Base-by-base conservation (phyloP, 2,797 vertebrate genomes). In the Sphenopsis melanotis region DNA sequence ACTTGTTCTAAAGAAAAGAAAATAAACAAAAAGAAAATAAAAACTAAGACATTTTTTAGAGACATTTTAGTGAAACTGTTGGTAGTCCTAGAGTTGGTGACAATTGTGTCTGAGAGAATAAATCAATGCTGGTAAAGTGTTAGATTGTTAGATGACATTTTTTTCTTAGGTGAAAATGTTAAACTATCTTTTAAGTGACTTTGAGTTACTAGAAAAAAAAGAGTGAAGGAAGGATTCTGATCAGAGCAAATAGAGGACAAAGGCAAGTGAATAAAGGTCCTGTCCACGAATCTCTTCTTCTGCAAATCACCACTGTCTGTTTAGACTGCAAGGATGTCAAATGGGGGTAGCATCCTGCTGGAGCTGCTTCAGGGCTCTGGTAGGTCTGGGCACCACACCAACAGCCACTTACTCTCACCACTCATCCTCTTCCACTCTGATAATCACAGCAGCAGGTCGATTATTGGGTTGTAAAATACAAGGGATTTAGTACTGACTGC, bases 391-490 rank as follows among this genome's bases (percentile, higher is more conserved):
- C 90, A 93, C 66, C 88, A 84, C 34, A 94, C 94, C 95, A 96
- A 87, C 83, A 95, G 55, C 72, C 94, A 90, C 95, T 96, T 95
- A 95, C 70, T 90, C 93, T 91, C 23, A 0, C 93, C 90, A 88
- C 95, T 96, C 91, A 72, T 96, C 89, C 72, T 81, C 95, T 93
- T 96, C 93, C 93, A 96, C 93, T 90, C 93, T 60, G 93, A 89
- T 91, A 96, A 94, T 90, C 96, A 93, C 96, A 96, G 94, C 95
- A 95, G 96, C 94, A 96, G 90, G 91, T 95, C 96, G 95, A 96
- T 96, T 95, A 96, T 94, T 89, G 90, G 91, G 90, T 94, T 96
- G 88, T 94, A 95, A 96, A 96, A 94, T 94, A 94, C 83, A 88
- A 94, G 83, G 91, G 90, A 95, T 94, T 95, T 95, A 95, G 83